Conservation (phyloP, 2,797 vertebrate species). For the Syngnathus rostellatus region DNA sequence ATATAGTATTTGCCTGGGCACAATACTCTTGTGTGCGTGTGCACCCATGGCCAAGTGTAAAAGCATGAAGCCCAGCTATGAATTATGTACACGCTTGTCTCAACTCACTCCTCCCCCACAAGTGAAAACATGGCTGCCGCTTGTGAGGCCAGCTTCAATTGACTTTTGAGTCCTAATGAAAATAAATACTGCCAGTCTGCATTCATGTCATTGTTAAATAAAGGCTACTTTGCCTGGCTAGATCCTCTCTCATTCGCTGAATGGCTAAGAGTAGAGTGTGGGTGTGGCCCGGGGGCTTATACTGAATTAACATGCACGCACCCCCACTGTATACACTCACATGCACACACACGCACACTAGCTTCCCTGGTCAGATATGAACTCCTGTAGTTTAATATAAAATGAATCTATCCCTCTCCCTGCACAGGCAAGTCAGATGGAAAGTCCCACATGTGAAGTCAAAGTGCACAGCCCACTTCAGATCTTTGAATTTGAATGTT, state of each 20-base stretch:
- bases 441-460: constrained; percentile 20
- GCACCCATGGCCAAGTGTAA: constrained; percentile 12
- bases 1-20: constrained; percentile 16
- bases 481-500: background rate
- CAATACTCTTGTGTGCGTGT: constrained; percentile 15
- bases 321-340: constrained; percentile 32
- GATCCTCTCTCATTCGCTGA: constrained; percentile 39
- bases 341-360: constrained; percentile 21
- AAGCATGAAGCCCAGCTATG: constrained; percentile 21
- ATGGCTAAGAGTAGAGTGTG: constrained; percentile 53
- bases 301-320: constrained; percentile 58
- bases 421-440: constrained; percentile 33
- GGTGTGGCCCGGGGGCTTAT: constrained; percentile 56
- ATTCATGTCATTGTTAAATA: constrained; percentile 45
- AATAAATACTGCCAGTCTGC: constrained; percentile 48
- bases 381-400: constrained; percentile 44
- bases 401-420: constrained; percentile 50
- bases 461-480: constrained; percentile 22
- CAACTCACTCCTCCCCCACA: constrained; percentile 32
- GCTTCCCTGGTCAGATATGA: constrained; percentile 46
- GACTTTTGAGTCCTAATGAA: constrained; percentile 38
- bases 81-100: constrained; percentile 58
- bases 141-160: constrained; percentile 43
- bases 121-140: constrained; percentile 41
- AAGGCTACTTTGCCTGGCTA: constrained; percentile 52